phyloP scores from a whole-genome alignment of 2,797 vertebrate genomes.

The Glossophaga mutica region DNA sequence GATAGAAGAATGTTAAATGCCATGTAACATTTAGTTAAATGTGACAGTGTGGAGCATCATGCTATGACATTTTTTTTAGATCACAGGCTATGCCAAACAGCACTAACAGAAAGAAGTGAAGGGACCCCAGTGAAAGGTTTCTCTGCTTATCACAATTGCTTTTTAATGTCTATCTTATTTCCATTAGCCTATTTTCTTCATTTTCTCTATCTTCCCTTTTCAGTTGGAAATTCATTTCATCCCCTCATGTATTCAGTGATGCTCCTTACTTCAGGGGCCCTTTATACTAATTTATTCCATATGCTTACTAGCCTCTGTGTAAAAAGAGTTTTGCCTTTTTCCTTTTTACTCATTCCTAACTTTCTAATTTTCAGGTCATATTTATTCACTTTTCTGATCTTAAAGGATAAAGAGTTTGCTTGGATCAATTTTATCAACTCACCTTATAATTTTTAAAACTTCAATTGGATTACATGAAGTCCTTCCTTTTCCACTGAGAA shows the following conservation, averaged over 20 bases:
- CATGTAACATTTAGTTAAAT: slow-evolving; percentile 56
- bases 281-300: slow-evolving; percentile 84
- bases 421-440: slow-evolving; percentile 80
- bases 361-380: slow-evolving; percentile 82
- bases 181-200: slow-evolving; percentile 71
- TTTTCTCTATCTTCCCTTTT: slow-evolving; percentile 68
- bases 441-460: slow-evolving; percentile 79
- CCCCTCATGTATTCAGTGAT: slow-evolving; percentile 80
- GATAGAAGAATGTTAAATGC: slow-evolving; percentile 52
- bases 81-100: slow-evolving; percentile 53
- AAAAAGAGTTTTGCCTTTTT: slow-evolving; percentile 77
- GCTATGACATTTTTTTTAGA: slow-evolving; percentile 60
- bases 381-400: slow-evolving; percentile 79
- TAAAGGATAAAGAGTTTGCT: slow-evolving; percentile 76
- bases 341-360: slow-evolving; percentile 68
- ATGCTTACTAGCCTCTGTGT: slow-evolving; percentile 79
- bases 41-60: slow-evolving; percentile 43
- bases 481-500: slow-evolving; percentile 80
- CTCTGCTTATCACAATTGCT: slow-evolving; percentile 42
- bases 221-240: slow-evolving; percentile 81
- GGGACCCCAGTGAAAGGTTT: slow-evolving; percentile 41
- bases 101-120: slow-evolving; percentile 41
- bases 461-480: slow-evolving; percentile 74
- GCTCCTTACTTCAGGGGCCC: slow-evolving; percentile 81
- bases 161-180: slow-evolving; percentile 71